Evolutionary conservation across 2,797 vertebrate species (phyloP).

Genomic region (Steatocranus sp.): DNA sequence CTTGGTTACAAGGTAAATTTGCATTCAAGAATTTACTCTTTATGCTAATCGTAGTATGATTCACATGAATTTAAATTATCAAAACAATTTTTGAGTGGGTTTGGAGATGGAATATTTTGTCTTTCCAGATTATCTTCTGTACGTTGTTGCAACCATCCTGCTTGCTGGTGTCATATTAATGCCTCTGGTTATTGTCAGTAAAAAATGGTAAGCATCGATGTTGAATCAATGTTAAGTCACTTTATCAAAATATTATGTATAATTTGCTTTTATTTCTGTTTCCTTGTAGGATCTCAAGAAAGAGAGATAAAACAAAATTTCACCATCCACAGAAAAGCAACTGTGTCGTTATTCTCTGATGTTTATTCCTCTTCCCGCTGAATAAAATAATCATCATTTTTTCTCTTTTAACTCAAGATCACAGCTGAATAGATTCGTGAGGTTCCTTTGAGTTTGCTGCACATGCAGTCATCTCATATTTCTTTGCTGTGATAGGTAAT

Average conservation of each 20-base stretch:
- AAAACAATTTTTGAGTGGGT: neutral
- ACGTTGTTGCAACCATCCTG: constrained; percentile 65
- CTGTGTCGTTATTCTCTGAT: constrained; percentile 15
- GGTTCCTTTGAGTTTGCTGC: neutral
- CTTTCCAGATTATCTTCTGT: constrained; percentile 69
- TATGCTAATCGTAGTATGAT: neutral
- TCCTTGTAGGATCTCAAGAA: constrained; percentile 46
- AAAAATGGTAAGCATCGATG: constrained; percentile 77
- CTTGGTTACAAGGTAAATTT: constrained; percentile 35
- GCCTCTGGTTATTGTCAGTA: constrained; percentile 73
- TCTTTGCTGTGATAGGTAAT: neutral
- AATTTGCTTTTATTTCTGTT: neutral
- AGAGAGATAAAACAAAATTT: constrained; percentile 31
- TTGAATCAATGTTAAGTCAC: neutral
- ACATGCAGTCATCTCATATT: neutral
- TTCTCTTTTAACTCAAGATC: neutral
- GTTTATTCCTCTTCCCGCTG: neutral
- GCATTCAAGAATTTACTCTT: neutral
- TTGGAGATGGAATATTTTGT: neutral
- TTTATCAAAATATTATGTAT: neutral
- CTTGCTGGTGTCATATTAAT: constrained; percentile 74
- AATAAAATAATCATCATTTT: neutral
- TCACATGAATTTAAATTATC: neutral
- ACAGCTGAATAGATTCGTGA: neutral
- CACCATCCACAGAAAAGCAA: constrained; percentile 38